phyloP scores from a whole-genome alignment of 2,888 invertebrate species.

The Liposcelis brunnea region DNA sequence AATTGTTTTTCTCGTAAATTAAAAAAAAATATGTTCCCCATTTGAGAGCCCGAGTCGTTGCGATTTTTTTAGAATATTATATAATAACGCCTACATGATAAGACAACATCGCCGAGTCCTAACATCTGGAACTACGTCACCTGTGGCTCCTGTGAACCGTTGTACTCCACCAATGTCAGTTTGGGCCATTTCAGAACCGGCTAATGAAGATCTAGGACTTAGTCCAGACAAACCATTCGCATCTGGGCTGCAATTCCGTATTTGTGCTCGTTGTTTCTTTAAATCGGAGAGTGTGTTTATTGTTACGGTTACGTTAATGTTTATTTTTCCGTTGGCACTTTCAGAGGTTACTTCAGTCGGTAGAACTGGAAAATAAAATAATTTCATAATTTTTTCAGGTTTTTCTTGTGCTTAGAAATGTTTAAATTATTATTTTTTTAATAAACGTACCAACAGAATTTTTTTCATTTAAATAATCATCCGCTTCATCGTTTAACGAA shows the following conservation, averaged over 20 bases:
- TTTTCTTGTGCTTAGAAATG: too few species aligned
- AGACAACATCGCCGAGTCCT: not conserved
- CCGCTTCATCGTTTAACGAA: conserved; percentile 38
- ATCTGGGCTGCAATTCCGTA: conserved; percentile 42
- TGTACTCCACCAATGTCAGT: conserved; percentile 2
- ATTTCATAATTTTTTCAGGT: too few species aligned
- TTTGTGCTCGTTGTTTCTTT: conserved; percentile 80
- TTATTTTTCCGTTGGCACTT: conserved; percentile 78
- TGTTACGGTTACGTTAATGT: conserved; percentile 65
- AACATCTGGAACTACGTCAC: conserved; percentile 4
- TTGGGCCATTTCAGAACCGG: conserved; percentile 8
- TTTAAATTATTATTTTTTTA: too few species aligned
- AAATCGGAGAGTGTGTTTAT: conserved; percentile 76
- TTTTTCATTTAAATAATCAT: conserved; percentile 22
- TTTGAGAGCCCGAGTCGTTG: too few species aligned
- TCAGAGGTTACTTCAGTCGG: conserved; percentile 32
- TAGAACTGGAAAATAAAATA: conserved; percentile 18
- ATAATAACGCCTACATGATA: not conserved
- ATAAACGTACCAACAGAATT: conserved; percentile 15
- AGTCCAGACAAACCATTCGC: conserved; percentile 22
- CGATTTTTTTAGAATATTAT: not conserved
- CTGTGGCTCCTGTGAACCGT: conserved; percentile 5
- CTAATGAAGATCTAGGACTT: conserved; percentile 12
- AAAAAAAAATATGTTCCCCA: too few species aligned
- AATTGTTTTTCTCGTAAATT: too few species aligned